Conservation (phyloP, 1,140 invertebrate genomes). For the Berghia stephanieae region DNA sequence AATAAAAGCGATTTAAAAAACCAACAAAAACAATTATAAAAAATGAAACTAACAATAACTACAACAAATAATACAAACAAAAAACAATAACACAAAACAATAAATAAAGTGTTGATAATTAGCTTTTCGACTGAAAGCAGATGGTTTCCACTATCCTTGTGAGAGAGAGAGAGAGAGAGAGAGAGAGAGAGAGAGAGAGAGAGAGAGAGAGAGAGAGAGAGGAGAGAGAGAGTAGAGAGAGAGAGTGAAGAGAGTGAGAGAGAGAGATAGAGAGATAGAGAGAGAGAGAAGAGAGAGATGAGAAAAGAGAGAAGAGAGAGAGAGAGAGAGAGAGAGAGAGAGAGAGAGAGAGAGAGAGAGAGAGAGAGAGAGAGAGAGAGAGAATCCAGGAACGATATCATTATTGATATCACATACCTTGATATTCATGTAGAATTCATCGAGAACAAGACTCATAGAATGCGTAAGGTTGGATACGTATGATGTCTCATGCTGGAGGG, state of each 20-base stretch:
- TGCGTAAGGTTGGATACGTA: constrained; percentile 92
- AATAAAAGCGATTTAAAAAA: too few relatives aligned
- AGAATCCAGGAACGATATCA: background rate
- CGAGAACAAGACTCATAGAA: constrained; percentile 91
- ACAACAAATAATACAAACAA: too few relatives aligned
- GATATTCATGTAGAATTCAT: constrained; percentile 95
- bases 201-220: too few relatives aligned
- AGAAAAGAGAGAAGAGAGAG: background rate
- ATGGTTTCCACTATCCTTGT: background rate
- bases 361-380: background rate
- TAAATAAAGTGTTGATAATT: too few relatives aligned
- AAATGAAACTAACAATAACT: too few relatives aligned
- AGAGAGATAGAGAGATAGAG: background rate
- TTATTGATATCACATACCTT: too few relatives aligned
- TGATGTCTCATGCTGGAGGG: constrained; percentile 81
- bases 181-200: background rate
- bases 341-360: constrained; percentile 25
- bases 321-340: background rate
- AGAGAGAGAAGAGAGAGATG: background rate
- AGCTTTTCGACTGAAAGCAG: too few relatives aligned
- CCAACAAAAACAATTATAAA: too few relatives aligned
- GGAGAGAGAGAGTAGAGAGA: background rate
- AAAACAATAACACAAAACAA: too few relatives aligned
- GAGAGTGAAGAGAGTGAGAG: background rate
- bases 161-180: background rate